Evolutionary conservation across 2,888 invertebrate species (phyloP).

Genomic region (Pandemis cinnamomeana): DNA sequence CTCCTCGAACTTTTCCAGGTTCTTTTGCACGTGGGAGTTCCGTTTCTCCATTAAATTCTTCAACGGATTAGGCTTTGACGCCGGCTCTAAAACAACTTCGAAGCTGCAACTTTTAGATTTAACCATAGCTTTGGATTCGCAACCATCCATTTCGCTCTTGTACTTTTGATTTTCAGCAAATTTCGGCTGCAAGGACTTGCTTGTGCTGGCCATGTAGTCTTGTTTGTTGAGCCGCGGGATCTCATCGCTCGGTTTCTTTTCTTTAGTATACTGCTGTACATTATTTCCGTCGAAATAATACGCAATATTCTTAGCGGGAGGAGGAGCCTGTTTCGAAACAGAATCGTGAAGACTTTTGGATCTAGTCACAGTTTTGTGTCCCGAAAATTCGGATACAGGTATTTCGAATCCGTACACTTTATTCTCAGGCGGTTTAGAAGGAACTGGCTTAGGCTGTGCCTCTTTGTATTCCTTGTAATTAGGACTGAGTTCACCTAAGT

Average conservation of each 20-base stretch:
- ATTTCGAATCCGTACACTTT: slow-evolving; percentile 76
- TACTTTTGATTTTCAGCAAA: slow-evolving; percentile 76
- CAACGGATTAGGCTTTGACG: slow-evolving; percentile 77
- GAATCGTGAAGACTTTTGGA: slow-evolving; percentile 79
- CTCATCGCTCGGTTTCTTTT: slow-evolving; percentile 79
- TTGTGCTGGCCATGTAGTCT: slow-evolving; percentile 81
- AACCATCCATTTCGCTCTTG: slow-evolving; percentile 76
- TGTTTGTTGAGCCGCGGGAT: slow-evolving; percentile 84
- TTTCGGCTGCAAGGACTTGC: slow-evolving; percentile 76
- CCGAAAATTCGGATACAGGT: slow-evolving; percentile 60
- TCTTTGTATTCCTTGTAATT: slow-evolving; percentile 55
- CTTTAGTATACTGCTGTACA: slow-evolving; percentile 69
- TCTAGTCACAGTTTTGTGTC: slow-evolving; percentile 78
- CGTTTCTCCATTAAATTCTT: slow-evolving; percentile 79
- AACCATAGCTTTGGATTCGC: slow-evolving; percentile 73
- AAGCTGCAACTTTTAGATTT: slow-evolving; percentile 83
- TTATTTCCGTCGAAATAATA: slow-evolving; percentile 81
- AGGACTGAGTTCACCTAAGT: slow-evolving; percentile 64
- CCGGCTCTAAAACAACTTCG: slow-evolving; percentile 80
- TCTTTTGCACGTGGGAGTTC: slow-evolving; percentile 81
- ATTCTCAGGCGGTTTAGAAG: slow-evolving; percentile 59
- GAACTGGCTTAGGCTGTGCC: slow-evolving; percentile 49
- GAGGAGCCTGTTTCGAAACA: slow-evolving; percentile 63
- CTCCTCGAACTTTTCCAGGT: slow-evolving; percentile 86
- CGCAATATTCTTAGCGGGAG: slow-evolving; percentile 78